These are phyloP conservation scores for Leucophora obtusa DNA, from an alignment of 2,888 invertebrate genomes.

Conservation along the genomic window DNA sequence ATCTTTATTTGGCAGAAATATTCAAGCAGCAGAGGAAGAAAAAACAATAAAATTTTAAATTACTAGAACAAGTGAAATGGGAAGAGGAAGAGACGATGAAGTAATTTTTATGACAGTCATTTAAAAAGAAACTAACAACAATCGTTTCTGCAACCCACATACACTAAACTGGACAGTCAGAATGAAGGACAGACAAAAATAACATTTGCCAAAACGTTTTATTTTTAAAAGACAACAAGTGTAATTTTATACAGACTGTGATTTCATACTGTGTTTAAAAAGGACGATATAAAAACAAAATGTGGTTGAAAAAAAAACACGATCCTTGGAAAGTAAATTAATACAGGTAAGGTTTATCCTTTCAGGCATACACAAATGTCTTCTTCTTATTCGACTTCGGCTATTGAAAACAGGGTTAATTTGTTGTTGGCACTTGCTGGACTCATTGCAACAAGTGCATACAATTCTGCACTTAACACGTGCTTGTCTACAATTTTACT, in stretches of 20 bases:
- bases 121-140: conserved; percentile 41
- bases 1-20: conserved; percentile 57
- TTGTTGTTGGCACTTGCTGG: conserved; percentile 2
- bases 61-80: conserved; percentile 46
- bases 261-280: conserved; percentile 37
- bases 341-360: conserved; percentile 25
- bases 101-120: conserved; percentile 53
- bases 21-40: neutral
- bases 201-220: conserved; percentile 26
- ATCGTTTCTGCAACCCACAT: neutral
- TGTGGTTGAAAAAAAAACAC: conserved; percentile 18
- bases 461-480: conserved; percentile 8
- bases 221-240: conserved; percentile 41
- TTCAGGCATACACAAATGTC: neutral
- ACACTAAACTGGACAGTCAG: neutral
- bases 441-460: conserved; percentile 51
- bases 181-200: conserved; percentile 17
- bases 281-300: neutral
- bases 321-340: conserved; percentile 30
- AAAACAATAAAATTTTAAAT: conserved; percentile 34
- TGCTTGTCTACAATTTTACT: neutral
- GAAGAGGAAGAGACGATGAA: conserved; percentile 17
- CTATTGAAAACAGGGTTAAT: neutral
- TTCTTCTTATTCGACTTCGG: neutral
- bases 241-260: conserved; percentile 47